Evolutionary conservation across 2,888 invertebrate species (phyloP), one percentile per base, ranked within the genome.

Genomic region (Scotopteryx bipunctaria): DNA sequence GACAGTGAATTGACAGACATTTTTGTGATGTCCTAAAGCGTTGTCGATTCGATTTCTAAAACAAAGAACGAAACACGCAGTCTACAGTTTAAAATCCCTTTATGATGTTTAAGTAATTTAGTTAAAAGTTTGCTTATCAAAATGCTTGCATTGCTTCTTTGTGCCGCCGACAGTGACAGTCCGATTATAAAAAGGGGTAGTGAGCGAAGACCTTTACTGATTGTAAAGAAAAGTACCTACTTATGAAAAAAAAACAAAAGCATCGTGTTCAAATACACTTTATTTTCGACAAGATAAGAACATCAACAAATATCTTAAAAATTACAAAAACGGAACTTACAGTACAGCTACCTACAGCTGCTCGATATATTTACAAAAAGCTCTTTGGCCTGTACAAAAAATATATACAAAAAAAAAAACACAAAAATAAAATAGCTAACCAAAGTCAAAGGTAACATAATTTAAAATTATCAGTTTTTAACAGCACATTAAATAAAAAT

Each of bases 271-370:
- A 72, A 76, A 70, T 72, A 76, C 81, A 81, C 79, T 86, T 86
- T 87, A 89, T 88, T 90, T 87, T 82, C 89, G 60, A 88, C 87
- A 85, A 88, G 87, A 86, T 72, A 79, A 87, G 90, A 91, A 90
- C 89, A 90, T 90, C 89, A 91, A 91, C 91, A 91, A 88, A 88
- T 89, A 70, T 82, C 87, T 87, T 90, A 86, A 79, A 78, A 86
- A 90, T 84, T 86, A 89, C 86, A 81, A 81, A 81, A 90, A 89
- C 89, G 88, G 85, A 89, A 80, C 79, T 83, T 80, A 73, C 67
- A 66, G 63, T 64, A 67, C 85, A 83, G 80, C 85, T 75, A 71
- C 70, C 63, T 64, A 64, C 66, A 81, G 83, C 86, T 81, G 85
- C 80, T 66, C 73, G 59, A 67, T 69, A 69, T 87, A 88, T 89